Percentiles rank a stretch among this genome's conserved stretches.
Evolutionary conservation across 2,113 vertebrate genomes (phyloP).

Genomic region (Crotalus viridis): DNA sequence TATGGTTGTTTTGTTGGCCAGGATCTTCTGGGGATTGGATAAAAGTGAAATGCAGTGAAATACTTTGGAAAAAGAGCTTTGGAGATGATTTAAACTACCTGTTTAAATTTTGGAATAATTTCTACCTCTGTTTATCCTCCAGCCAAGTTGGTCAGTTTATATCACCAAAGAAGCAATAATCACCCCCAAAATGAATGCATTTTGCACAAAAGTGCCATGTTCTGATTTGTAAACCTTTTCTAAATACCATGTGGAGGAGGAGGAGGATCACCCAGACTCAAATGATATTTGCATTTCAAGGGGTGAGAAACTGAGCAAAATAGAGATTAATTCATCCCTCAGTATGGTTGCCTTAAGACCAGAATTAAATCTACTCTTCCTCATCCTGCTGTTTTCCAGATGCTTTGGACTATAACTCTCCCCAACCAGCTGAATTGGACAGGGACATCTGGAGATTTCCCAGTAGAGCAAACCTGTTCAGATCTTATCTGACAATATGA

Average conservation of each 20-base stretch:
- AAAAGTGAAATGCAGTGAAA: neutral
- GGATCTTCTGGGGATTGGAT: neutral
- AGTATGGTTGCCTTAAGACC: neutral
- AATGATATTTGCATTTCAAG: neutral
- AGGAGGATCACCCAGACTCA: neutral
- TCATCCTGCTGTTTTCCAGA: neutral
- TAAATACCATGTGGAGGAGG: neutral
- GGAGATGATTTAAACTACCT: neutral
- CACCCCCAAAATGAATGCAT: neutral
- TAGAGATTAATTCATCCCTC: neutral
- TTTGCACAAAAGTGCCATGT: neutral
- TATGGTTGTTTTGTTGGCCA: conserved; percentile 37
- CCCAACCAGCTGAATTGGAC: neutral
- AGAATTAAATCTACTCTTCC: neutral
- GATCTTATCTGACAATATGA: neutral
- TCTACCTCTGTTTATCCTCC: neutral
- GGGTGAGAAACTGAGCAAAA: neutral
- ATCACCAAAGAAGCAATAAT: neutral
- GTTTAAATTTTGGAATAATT: neutral
- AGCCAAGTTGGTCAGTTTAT: neutral
- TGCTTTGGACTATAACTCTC: neutral
- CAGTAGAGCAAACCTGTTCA: neutral
- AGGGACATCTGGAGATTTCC: neutral
- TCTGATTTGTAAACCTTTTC: neutral
- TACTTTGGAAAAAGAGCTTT: neutral